Base-by-base conservation (phyloP, 2,113 vertebrate genomes). In the Nerophis lumbriciformis region DNA sequence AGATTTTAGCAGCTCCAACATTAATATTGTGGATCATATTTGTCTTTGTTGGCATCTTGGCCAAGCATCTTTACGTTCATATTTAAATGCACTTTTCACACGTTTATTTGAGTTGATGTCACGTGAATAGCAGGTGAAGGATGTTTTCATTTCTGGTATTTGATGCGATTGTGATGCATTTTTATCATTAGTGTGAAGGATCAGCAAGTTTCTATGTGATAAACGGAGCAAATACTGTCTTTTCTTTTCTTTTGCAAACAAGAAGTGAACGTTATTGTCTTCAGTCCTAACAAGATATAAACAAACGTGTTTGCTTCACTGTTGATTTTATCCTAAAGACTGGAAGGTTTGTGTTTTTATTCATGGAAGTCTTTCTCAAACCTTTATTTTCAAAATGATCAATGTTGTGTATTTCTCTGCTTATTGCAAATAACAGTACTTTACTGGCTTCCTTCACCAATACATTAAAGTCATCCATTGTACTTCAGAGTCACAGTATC, bases 1-100 rank as follows among this genome's bases (percentile, higher is more conserved):
- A n/a, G 58, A 42, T 39, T 70, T 63, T 58, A 53, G 51, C 50
- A 71, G 61, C 52, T 71, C 42, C 48, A 61, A 21, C 57, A 56
- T 68, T 51, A 52, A 13, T 47, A 14, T 38, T 8, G 10, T 28
- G 53, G 16, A 28, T 12, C 65, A 63, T 53, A 35, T 63, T 69
- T 63, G 16, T 59, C 19, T 71, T 19, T 28, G 28, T 28, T 28
- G 28, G 28, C 61, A 51, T 5, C 53, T 8, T 59, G 39, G 63
- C 59, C 73, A 79, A 72, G 15, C 28, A 36, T 35, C 14, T n/a
- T 28, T 28, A 1, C 28, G 4, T 28, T 28, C 28, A 28, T 3
- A 28, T 28, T 55, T 38, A 38, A 55, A 15, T 55, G n/a, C 15
- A 55, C 16, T 55, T 15, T 55, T 55, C n/a, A 9, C 8, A 10